Conservation (phyloP, 2,888 invertebrate genomes). For the Abscondita cerata region DNA sequence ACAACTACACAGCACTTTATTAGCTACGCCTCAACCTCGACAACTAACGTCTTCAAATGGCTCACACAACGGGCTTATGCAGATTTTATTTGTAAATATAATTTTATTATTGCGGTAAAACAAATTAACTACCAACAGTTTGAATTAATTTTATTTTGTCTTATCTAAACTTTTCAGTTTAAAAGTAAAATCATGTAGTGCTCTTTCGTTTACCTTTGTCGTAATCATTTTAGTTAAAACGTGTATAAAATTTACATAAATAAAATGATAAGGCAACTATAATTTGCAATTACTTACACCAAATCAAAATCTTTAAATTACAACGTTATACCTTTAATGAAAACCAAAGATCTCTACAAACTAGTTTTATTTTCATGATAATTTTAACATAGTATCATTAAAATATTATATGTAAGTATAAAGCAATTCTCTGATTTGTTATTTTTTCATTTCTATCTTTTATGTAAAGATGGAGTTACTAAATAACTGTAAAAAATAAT, state of each 20-base stretch:
- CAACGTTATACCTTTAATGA: too few relatives aligned
- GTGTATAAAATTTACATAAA: slow-evolving; percentile 2
- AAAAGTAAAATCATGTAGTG: slow-evolving; percentile 9
- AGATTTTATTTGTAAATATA: slow-evolving; percentile 41
- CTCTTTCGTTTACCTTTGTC: not conserved
- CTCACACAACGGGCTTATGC: slow-evolving; percentile 37
- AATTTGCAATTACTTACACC: not conserved
- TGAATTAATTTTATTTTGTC: slow-evolving; percentile 15
- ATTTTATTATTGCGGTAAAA: slow-evolving; percentile 35
- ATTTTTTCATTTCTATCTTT: too few relatives aligned
- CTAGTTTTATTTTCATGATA: too few relatives aligned
- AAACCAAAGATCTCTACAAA: too few relatives aligned
- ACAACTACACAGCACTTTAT: slow-evolving; percentile 45
- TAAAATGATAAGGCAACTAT: slow-evolving; percentile 1
- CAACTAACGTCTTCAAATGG: slow-evolving; percentile 27
- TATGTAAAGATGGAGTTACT: too few relatives aligned
- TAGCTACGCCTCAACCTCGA: slow-evolving; percentile 35
- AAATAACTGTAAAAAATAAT: too few relatives aligned
- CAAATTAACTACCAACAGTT: slow-evolving; percentile 27
- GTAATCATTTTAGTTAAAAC: slow-evolving; percentile 3
- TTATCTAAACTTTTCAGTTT: slow-evolving; percentile 12
- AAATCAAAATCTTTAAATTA: not conserved
- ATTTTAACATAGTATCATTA: too few relatives aligned
- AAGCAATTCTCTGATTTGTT: too few relatives aligned
- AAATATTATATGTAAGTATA: too few relatives aligned